These are phyloP conservation scores for Phyllostomus hastatus DNA, from an alignment of 2,113 vertebrate genomes.

Conservation along the genomic window DNA sequence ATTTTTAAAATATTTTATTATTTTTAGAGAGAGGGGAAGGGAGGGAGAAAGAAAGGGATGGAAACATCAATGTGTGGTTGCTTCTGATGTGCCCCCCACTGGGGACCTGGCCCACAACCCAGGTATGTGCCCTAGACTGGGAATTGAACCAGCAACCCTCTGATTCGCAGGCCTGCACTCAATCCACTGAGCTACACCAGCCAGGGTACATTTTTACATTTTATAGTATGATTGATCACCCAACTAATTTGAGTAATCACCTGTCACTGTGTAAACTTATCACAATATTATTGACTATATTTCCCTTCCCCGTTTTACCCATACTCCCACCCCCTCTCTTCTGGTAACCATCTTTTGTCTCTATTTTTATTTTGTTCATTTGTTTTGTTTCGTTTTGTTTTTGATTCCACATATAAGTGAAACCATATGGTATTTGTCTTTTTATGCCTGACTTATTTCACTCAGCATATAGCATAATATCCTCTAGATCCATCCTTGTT, in stretches of 20 bases:
- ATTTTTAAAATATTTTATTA: no score
- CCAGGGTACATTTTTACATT: not conserved
- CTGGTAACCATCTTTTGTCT: not conserved
- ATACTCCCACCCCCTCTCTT: not conserved
- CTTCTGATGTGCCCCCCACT: no score
- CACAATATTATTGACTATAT: not conserved
- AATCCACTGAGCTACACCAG: no score
- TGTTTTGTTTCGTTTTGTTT: not conserved
- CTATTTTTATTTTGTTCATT: not conserved
- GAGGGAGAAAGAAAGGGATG: no score
- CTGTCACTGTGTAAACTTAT: not conserved
- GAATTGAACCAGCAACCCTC: no score
- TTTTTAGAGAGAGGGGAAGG: no score
- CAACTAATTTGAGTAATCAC: not conserved
- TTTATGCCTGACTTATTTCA: not conserved
- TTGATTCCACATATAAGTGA: not conserved
- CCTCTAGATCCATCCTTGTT: not conserved
- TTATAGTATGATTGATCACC: not conserved
- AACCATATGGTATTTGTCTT: not conserved
- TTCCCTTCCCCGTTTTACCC: not conserved
- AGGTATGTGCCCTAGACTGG: no score
- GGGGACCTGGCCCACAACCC: no score
- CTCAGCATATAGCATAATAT: not conserved
- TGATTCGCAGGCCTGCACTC: no score
- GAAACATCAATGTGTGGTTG: no score